phyloP scores from a whole-genome alignment of 23 tunicate species.

The Trididemnum clinides region DNA sequence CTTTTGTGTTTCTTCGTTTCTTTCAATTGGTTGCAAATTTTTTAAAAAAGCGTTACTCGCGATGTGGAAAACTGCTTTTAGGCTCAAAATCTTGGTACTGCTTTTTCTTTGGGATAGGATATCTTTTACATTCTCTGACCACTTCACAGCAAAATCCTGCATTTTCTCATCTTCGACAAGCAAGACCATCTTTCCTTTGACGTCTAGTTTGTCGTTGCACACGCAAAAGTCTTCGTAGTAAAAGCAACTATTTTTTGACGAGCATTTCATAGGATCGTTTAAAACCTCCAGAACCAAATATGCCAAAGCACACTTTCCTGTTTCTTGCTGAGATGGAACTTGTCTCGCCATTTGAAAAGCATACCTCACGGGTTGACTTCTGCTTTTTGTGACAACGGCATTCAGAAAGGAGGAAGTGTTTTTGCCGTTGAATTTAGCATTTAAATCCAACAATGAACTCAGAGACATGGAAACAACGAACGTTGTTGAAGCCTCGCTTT shows the following conservation, averaged over 20 bases:
- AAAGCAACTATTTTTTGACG: background rate
- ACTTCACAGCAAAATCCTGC: background rate
- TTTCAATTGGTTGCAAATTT: background rate
- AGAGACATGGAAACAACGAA: background rate
- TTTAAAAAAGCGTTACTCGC: background rate
- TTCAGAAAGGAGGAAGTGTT: background rate
- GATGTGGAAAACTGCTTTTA: background rate
- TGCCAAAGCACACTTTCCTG: background rate
- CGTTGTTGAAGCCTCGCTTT: background rate
- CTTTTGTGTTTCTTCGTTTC: background rate
- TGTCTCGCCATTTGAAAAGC: constrained; percentile 7
- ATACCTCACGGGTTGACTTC: background rate
- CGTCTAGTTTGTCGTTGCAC: background rate
- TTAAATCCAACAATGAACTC: background rate
- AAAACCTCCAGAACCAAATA: background rate
- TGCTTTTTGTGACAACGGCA: background rate
- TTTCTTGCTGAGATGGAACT: background rate
- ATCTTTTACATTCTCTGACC: background rate
- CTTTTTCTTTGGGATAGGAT: background rate
- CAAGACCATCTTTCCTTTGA: background rate
- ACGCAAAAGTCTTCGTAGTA: background rate
- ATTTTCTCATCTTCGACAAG: background rate
- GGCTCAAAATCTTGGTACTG: no score
- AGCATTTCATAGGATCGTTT: background rate
- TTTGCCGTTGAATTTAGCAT: background rate